phyloP scores from a whole-genome alignment of 2,113 vertebrate species.

The Stictonetta naevosa region DNA sequence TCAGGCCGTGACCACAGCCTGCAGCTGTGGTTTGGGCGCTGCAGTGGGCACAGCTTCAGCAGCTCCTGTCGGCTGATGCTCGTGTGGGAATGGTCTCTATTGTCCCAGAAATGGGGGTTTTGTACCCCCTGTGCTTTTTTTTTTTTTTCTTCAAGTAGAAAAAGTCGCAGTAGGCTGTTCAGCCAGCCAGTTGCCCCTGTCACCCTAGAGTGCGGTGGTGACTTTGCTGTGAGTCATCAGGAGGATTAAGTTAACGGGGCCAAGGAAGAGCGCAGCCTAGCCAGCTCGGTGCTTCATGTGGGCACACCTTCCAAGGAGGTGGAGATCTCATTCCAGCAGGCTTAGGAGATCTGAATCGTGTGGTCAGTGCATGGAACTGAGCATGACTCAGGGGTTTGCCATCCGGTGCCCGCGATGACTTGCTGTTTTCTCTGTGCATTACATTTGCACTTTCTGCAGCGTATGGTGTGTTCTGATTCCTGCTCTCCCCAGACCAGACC shows the following conservation, averaged over 20 bases:
- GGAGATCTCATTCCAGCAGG: not conserved
- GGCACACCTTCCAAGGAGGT: constrained; percentile 4
- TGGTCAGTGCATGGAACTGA: not conserved
- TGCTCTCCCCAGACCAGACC: not conserved
- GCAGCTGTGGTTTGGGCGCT: not conserved
- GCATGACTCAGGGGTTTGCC: not conserved
- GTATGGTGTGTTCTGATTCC: rapidly evolving
- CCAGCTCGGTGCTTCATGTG: not conserved
- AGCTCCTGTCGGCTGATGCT: not conserved
- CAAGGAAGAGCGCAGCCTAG: not conserved
- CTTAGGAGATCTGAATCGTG: not conserved
- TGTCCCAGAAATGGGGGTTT: too few species aligned
- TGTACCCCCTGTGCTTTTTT: too few species aligned
- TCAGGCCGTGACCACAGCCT: not conserved
- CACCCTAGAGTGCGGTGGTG: rapidly evolving
- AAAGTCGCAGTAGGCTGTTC: rapidly evolving
- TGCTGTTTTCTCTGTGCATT: not conserved
- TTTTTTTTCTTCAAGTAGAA: not conserved
- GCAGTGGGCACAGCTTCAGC: not conserved
- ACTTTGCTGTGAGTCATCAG: not conserved
- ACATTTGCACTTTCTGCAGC: not conserved
- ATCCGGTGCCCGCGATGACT: not conserved
- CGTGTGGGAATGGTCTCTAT: not conserved
- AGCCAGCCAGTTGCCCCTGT: not conserved
- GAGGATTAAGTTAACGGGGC: not conserved